A percentile compares a stretch with the other conserved stretches of the same genome.
Evolutionary conservation across 2,888 invertebrate species (phyloP).

Genomic region (Melolontha melolontha): DNA sequence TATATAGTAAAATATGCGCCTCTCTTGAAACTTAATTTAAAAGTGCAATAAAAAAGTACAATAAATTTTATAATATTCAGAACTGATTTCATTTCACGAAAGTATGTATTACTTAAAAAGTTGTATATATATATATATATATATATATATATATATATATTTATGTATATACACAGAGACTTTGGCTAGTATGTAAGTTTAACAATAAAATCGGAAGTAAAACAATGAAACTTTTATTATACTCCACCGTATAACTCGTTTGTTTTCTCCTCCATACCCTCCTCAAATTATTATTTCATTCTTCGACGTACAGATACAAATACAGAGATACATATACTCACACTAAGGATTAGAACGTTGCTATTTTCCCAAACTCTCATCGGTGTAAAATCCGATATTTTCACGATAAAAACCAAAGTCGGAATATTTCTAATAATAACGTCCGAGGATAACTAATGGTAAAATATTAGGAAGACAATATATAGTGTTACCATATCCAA

Average conservation of each 20-base stretch:
- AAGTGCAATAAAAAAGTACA: too few species aligned
- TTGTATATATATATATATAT: too few species aligned
- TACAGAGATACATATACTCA: not conserved
- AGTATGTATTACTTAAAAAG: too few species aligned
- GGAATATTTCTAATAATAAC: conserved; percentile 48
- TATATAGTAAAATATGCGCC: too few species aligned
- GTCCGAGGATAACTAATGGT: conserved; percentile 49
- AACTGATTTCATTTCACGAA: too few species aligned
- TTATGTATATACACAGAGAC: too few species aligned
- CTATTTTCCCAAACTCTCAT: not conserved
- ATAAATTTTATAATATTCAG: too few species aligned
- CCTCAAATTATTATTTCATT: conserved; percentile 50
- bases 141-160: too few species aligned
- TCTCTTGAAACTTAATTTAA: too few species aligned
- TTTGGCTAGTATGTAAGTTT: conserved; percentile 28
- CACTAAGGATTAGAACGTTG: conserved; percentile 40
- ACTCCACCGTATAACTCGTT: conserved; percentile 40
- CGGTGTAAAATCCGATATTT: conserved; percentile 47
- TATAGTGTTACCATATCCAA: conserved; percentile 61
- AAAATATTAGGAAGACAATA: conserved; percentile 52
- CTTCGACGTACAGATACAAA: conserved; percentile 36
- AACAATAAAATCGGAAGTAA: conserved; percentile 45
- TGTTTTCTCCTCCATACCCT: conserved; percentile 26
- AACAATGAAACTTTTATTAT: conserved; percentile 52
- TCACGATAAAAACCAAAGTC: conserved; percentile 51